These are phyloP conservation scores for Ranitomeya imitator DNA, from an alignment of 2,113 vertebrate genomes.

Conservation along the genomic window DNA sequence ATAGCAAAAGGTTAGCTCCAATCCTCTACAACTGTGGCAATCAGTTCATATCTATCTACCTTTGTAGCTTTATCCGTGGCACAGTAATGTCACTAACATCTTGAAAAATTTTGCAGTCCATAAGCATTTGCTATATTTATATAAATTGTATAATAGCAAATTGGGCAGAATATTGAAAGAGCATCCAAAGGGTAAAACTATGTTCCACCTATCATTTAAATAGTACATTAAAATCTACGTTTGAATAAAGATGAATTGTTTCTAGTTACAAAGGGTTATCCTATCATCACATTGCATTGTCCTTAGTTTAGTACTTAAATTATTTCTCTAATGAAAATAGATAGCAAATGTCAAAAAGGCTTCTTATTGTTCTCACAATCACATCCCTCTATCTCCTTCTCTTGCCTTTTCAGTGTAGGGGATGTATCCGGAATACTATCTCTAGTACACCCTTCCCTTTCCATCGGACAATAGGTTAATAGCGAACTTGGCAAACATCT, in stretches of 20 bases:
- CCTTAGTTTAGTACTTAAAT: background rate
- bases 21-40: no score
- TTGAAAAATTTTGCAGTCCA: no score
- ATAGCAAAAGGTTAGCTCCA: no score
- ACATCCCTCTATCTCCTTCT: slow-evolving; percentile 31
- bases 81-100: background rate
- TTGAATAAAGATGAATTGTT: background rate
- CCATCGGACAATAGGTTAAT: slow-evolving; percentile 45
- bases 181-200: background rate
- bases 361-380: slow-evolving; percentile 32
- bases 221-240: background rate
- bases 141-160: background rate
- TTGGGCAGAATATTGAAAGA: background rate
- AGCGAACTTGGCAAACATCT: slow-evolving; percentile 17
- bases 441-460: slow-evolving; percentile 50
- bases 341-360: slow-evolving; percentile 22
- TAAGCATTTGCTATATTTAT: background rate
- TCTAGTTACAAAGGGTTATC: background rate
- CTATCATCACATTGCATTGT: background rate
- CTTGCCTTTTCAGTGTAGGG: background rate
- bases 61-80: background rate
- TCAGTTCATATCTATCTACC: no score
- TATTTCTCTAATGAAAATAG: slow-evolving; percentile 23
- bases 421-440: slow-evolving; percentile 46
- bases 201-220: background rate